Base-by-base conservation (phyloP, 2,113 vertebrate genomes). In the Halichoeres trimaculatus region DNA sequence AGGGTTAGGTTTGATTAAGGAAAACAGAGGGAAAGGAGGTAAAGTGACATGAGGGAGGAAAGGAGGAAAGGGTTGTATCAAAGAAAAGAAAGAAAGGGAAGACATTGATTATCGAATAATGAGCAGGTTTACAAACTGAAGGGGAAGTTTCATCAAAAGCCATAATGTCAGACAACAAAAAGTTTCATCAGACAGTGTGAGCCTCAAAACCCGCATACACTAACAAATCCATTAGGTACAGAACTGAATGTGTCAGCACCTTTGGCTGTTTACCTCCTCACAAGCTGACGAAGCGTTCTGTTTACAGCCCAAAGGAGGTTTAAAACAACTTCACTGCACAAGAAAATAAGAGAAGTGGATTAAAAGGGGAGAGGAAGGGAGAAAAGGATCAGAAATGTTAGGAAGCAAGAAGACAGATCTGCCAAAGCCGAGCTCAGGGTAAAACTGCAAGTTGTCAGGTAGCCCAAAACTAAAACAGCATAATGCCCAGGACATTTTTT, bases 221-320 rank as follows among this genome's bases (percentile, higher is more conserved):
- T 24, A 17, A 40, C 58, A 38, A 69, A 63, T 19, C 5, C 26
- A 64, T 48, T 16, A 63, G 40, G 23, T 7, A 13, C 34, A 10
- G 34, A 74, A 48, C 1, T 23, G 53, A 73, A 38, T 54, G 47
- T 70, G 53, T 60, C 64, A 58, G 54, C 22, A 70, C 40, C 20
- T 51, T 45, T 47, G 43, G 52, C 16, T 45, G 38, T 69, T 64
- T 59, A 23, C 53, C n/a, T 56, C 16, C 36, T 55, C 20, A 50
- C 26, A 36, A 35, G 36, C 50, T 53, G 50, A 61, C 60, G 66
- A 48, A 34, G 65, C 74, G 47, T 63, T 62, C 22, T 67, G 24
- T 38, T 50, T 51, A 11, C 35, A 22, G 43, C 57, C 61, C 20
- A 45, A 10, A 56, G 60, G 43, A 51, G 16, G 59, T 43, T 45